Conservation (phyloP, 2,797 vertebrate genomes). For the Octomys mimax region DNA sequence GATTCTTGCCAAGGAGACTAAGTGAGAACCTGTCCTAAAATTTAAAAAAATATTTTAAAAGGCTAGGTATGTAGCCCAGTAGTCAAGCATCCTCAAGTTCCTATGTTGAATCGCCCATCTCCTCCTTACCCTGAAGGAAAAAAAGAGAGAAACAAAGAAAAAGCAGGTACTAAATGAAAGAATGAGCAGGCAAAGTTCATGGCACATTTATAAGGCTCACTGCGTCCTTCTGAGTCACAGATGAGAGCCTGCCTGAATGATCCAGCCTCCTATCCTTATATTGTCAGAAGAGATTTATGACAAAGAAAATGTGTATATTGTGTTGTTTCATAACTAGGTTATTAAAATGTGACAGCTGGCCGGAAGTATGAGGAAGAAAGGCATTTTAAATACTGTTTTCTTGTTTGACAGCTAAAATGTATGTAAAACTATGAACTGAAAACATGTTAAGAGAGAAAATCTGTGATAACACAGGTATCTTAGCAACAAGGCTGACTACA, state of each 20-base stretch:
- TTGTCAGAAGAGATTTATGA: background rate
- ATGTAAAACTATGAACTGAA: constrained; percentile 78
- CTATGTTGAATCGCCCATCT: background rate
- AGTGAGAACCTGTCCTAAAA: background rate
- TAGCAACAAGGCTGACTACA: constrained; percentile 86
- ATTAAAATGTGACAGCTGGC: constrained; percentile 34
- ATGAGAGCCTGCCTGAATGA: background rate
- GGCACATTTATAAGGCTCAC: background rate
- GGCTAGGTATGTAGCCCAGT: background rate
- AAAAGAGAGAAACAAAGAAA: background rate
- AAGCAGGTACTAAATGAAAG: background rate
- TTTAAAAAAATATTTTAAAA: background rate
- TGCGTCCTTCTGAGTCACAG: constrained; percentile 6
- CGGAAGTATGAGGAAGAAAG: constrained; percentile 40
- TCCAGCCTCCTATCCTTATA: background rate
- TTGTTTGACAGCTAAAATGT: constrained; percentile 63
- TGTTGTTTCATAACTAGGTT: background rate
- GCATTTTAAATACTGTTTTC: constrained; percentile 59
- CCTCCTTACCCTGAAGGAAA: background rate
- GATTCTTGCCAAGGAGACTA: background rate
- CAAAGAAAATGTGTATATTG: background rate
- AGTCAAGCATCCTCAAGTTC: background rate
- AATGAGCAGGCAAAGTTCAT: background rate
- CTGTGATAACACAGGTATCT: constrained; percentile 83
- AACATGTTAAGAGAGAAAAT: constrained; percentile 80